Conservation (phyloP, 1,140 invertebrate species). For the Bradynema listronoti region DNA sequence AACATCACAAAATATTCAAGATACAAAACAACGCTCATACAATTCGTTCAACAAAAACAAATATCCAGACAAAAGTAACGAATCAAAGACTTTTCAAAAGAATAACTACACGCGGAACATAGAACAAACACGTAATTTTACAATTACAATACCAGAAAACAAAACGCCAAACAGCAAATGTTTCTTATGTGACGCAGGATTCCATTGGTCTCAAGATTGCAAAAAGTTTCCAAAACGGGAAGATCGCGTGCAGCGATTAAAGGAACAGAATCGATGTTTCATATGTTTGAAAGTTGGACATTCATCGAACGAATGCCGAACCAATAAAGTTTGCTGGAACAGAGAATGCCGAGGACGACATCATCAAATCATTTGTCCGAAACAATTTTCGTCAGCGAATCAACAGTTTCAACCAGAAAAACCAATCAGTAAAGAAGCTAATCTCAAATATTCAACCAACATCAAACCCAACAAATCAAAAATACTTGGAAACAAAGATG, state of each 20-base stretch:
- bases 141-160: not conserved
- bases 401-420: too few relatives aligned
- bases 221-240: not conserved
- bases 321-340: not conserved
- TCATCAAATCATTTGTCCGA: slow-evolving; percentile 3
- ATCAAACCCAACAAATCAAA: too few relatives aligned
- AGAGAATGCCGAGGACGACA: slow-evolving; percentile 7
- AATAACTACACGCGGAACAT: too few relatives aligned
- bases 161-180: too few relatives aligned
- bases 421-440: too few relatives aligned
- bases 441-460: too few relatives aligned
- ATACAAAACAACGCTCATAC: not conserved
- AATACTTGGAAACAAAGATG: too few relatives aligned
- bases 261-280: slow-evolving; percentile 12
- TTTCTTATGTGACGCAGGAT: slow-evolving; percentile 1
- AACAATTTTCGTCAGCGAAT: too few relatives aligned
- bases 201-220: slow-evolving; percentile 7
- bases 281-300: slow-evolving; percentile 1
- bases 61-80: too few relatives aligned
- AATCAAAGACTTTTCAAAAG: too few relatives aligned
- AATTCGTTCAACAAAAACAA: too few relatives aligned
- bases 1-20: not conserved
- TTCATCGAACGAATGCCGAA: not conserved
- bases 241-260: slow-evolving; percentile 2
- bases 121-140: not conserved